These are phyloP conservation scores for Glomeris maerens DNA, from an alignment of 1,140 invertebrate genomes.

Conservation along the genomic window DNA sequence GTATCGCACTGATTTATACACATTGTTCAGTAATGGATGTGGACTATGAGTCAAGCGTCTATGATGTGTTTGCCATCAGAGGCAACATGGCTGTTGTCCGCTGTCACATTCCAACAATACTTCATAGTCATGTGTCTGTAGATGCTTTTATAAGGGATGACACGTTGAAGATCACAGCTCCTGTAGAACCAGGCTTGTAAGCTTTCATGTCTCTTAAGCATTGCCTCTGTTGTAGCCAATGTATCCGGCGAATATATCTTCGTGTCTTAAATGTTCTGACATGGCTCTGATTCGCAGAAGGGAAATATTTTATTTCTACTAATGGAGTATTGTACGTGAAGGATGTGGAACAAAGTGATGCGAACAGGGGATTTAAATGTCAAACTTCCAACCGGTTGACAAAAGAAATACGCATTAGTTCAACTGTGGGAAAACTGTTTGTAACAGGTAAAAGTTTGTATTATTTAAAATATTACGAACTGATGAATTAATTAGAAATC, in stretches of 20 bases:
- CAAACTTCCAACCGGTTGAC: neutral
- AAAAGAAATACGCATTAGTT: neutral
- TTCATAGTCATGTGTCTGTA: neutral
- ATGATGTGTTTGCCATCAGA: neutral
- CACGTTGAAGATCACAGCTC: neutral
- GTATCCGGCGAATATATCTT: too few species aligned
- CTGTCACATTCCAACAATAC: conserved; percentile 5
- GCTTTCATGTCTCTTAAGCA: too few species aligned
- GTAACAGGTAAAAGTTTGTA: neutral
- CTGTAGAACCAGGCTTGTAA: neutral
- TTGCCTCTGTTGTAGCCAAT: too few species aligned
- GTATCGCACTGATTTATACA: too few species aligned
- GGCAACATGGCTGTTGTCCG: neutral
- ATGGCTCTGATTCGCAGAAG: too few species aligned
- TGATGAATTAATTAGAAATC: too few species aligned
- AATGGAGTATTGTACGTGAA: neutral
- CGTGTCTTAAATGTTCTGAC: too few species aligned
- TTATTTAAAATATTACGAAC: too few species aligned
- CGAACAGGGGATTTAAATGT: neutral
- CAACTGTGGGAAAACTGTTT: neutral
- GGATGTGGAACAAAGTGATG: neutral
- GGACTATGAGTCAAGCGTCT: neutral
- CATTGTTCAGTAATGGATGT: neutral
- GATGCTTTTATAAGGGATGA: conserved; percentile 1
- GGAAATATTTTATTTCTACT: neutral